Base-by-base conservation (phyloP, 2,113 vertebrate species). In the Ploceus nigricollis region DNA sequence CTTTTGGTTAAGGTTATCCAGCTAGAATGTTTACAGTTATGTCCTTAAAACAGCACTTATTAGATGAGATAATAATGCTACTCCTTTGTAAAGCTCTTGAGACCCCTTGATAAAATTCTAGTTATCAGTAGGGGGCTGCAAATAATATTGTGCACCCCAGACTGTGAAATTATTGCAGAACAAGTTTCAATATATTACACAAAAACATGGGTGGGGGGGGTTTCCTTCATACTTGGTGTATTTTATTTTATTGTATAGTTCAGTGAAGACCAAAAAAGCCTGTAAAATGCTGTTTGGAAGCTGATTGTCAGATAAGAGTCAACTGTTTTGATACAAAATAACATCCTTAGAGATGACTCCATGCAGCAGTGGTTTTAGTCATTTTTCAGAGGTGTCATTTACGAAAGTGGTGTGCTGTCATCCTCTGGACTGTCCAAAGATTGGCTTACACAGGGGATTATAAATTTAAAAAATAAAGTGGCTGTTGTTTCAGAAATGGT, bases 141-240 rank as follows among this genome's bases (percentile, higher is more conserved):
- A 83, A 66, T 40, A 31, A 60, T 73, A 11, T 40, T 70, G 37
- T 7, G 2, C 7, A 16, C 10, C 16, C 15, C 11, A 50, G 50
- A 60, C 2, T 54, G 23, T 86, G 30, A 68, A 47, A 48, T 82
- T 21, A 16, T n/a, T 82, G 45, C 22, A 81, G 42, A 24, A 50
- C 63, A 65, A 42, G 13, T 58, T 57, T 51, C 30, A 87, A 13
- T 48, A 25, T 35, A 4, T 71, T 57, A 10, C 16, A 48, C 20
- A 87, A 78, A 78, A 87, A 8, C 9, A 6, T 1, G 3, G n/a
- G n/a, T n/a, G n/a, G 1, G 0, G 2, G 0, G 1, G 3, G 3
- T 8, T 48, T 80, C 28, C 45, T 65, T 82, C 18, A 15, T 53
- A 33, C 7, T 35, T 72, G 33, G 1, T 48, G 1, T 58, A 20